A percentile compares a stretch with the other conserved stretches of the same genome.
phyloP scores from a whole-genome alignment of 2,113 vertebrate genomes.

The Morone saxatilis region DNA sequence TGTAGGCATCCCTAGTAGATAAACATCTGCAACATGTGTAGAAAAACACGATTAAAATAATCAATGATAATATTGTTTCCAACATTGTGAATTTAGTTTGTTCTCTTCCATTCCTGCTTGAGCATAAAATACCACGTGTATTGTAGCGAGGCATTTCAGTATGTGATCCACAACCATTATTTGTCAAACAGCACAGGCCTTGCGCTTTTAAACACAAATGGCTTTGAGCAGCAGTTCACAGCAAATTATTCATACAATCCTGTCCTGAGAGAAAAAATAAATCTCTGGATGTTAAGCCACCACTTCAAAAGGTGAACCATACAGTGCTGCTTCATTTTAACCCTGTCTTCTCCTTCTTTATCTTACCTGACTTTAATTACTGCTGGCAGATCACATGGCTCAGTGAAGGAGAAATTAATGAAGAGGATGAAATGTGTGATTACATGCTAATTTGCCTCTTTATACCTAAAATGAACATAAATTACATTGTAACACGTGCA shows the following conservation, averaged over 20 bases:
- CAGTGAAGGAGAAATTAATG: constrained; percentile 49
- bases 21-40: background rate
- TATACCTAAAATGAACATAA: constrained; percentile 45
- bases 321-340: constrained; percentile 35
- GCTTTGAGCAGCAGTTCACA: constrained; percentile 38
- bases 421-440: constrained; percentile 57
- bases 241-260: constrained; percentile 38
- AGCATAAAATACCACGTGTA: background rate
- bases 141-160: background rate
- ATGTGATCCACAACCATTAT: background rate
- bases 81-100: background rate
- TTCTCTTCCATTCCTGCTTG: background rate
- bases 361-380: constrained; percentile 66
- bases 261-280: background rate
- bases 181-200: constrained; percentile 8
- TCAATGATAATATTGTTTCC: background rate
- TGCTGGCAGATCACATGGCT: constrained; percentile 31
- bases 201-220: constrained; percentile 28
- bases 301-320: constrained; percentile 42
- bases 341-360: constrained; percentile 40
- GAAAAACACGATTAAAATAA: background rate
- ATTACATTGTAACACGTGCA: background rate
- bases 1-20: background rate
- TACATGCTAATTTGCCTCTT: constrained; percentile 57
- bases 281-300: constrained; percentile 21